Evolutionary conservation across 1,140 invertebrate genomes (phyloP), one percentile per base, ranked within the genome.

Genomic region (Caenorhabditis tropicalis): DNA sequence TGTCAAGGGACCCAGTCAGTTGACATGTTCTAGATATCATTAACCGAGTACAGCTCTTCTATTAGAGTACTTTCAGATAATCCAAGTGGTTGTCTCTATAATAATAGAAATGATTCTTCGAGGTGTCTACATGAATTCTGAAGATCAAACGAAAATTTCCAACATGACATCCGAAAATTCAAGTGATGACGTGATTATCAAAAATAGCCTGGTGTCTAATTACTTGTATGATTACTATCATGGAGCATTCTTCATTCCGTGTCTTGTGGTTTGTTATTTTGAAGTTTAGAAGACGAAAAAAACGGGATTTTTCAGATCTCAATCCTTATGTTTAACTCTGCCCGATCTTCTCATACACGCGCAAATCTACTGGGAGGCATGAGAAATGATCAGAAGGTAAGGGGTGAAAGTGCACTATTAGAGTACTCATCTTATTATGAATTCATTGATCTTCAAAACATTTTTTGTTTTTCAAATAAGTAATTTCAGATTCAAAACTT

Each of bases 341-440:
- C 65, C 1, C n/a, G 19, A 46, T 33, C 19, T 0, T 74, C 65
- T 21, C 36, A 74, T n/a, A 21, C 36, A 1, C 65, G 65, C 19
- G 65, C 65, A 3, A 10, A 29, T n/a, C 65, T 74, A 4, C 33
- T 74, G 6, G 65, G 65, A 3, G 65, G 65, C 12, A 46, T 74
- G 36, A 5, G 65, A 46, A 74, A 74, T 24, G 65, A 74, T 15
- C 36, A 43, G 21, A 74, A 74, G 36, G 65, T 74, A 27, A 12
- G 24, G 79, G 79, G 79, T 31, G 51, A 81, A 51, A 81, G 79
- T 48, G 51, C 79, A 81, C 46, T 81, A 48, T 46, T 81, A 81
- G 79, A 81, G 79, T 48, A 48, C 79, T 81, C 79, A n/a, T 31
- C 58, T 65, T 65, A 65, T 29, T 31, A 65, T 65, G 58, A 65